These are phyloP conservation scores for Siniperca knerii DNA, from an alignment of 2,113 vertebrate species.

Conservation along the genomic window DNA sequence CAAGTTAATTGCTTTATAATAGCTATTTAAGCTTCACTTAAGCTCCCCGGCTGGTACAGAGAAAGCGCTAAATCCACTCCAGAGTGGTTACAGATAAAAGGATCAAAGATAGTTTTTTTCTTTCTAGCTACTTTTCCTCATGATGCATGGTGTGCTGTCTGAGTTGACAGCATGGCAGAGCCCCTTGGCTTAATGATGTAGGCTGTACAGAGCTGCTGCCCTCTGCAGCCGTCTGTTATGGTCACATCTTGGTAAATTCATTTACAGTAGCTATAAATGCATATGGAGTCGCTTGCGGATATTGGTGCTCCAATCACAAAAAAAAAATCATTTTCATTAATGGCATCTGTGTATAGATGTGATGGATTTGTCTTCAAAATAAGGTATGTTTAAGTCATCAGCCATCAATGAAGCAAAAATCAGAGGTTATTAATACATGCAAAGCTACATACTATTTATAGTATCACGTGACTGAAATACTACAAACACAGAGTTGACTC, in stretches of 20 bases:
- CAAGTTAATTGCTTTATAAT: constrained; percentile 85
- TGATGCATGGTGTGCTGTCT: constrained; percentile 68
- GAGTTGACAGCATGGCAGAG: constrained; percentile 44
- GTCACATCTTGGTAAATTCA: neutral
- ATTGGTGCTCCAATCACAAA: neutral
- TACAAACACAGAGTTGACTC: neutral
- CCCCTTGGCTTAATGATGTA: constrained; percentile 21
- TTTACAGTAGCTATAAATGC: neutral
- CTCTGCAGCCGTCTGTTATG: neutral
- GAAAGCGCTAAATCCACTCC: constrained; percentile 74
- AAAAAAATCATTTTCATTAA: no score
- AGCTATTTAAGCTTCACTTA: constrained; percentile 82
- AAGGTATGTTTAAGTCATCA: neutral
- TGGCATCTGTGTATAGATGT: neutral
- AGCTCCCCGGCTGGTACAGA: constrained; percentile 72
- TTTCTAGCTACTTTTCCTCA: constrained; percentile 65
- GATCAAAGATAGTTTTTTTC: constrained; percentile 55
- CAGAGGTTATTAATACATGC: no score
- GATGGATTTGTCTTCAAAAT: neutral
- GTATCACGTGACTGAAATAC: no score
- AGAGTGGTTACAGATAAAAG: constrained; percentile 76
- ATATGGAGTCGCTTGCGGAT: neutral
- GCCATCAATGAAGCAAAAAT: neutral
- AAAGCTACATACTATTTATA: neutral
- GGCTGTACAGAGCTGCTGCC: neutral